Evolutionary conservation across 2,888 invertebrate genomes (phyloP).

Genomic region (Parochlus steinenii): DNA sequence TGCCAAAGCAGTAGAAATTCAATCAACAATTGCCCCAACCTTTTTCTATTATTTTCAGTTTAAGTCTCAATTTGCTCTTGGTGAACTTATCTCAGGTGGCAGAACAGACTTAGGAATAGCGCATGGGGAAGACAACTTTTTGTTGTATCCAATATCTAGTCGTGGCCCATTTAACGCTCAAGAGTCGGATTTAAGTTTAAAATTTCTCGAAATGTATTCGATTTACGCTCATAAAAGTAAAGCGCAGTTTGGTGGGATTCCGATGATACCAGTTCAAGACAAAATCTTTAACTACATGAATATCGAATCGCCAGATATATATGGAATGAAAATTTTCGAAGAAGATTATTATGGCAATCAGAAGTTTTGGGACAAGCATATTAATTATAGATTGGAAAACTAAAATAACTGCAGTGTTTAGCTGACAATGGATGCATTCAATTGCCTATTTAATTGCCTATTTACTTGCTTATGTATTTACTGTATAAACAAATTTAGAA

Average conservation of each 20-base stretch:
- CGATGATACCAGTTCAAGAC: background rate
- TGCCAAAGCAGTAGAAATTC: conserved; percentile 40
- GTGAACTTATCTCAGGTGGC: conserved; percentile 42
- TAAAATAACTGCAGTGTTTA: too few relatives aligned
- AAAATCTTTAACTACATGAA: conserved; percentile 5
- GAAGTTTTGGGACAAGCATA: conserved; percentile 5
- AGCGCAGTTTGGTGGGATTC: background rate
- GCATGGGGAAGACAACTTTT: conserved; percentile 43
- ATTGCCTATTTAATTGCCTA: too few relatives aligned
- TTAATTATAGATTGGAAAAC: background rate
- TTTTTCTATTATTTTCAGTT: conserved; percentile 48
- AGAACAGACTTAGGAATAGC: conserved; percentile 36
- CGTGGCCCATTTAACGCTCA: conserved; percentile 25
- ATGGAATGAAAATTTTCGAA: background rate
- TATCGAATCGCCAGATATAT: background rate
- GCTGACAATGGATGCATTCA: too few relatives aligned
- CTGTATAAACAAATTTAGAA: too few relatives aligned
- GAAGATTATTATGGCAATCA: conserved; percentile 1
- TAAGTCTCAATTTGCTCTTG: conserved; percentile 39
- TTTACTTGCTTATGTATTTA: too few relatives aligned
- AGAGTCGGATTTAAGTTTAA: conserved; percentile 36
- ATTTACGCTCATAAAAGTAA: conserved; percentile 29
- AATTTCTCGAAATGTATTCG: conserved; percentile 36
- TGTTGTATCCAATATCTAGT: conserved; percentile 31
- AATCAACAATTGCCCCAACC: conserved; percentile 40